These are phyloP conservation scores for Tiaroga cobitis DNA, from an alignment of 2,797 vertebrate species.

Conservation along the genomic window DNA sequence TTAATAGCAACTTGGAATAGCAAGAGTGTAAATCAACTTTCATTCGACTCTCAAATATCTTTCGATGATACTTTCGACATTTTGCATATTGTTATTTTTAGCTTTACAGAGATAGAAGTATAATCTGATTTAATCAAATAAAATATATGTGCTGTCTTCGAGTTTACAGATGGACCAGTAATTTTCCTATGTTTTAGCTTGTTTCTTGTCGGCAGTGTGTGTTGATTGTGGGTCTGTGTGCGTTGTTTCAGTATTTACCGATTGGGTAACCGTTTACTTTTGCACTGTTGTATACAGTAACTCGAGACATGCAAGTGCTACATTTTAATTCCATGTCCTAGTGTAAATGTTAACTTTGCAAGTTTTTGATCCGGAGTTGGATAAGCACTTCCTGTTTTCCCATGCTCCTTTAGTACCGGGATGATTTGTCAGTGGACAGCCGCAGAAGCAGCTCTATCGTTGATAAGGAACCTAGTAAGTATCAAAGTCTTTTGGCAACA, in stretches of 20 bases:
- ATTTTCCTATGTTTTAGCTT: background rate
- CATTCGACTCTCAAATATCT: background rate
- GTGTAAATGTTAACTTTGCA: slow-evolving; percentile 14
- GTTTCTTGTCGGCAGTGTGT: background rate
- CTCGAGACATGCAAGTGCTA: background rate
- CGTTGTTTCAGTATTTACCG: background rate
- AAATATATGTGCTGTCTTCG: background rate
- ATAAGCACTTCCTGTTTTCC: slow-evolving; percentile 28
- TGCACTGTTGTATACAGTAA: background rate
- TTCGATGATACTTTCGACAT: background rate
- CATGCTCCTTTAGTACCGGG: slow-evolving; percentile 81
- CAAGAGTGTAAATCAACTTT: background rate
- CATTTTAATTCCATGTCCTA: background rate
- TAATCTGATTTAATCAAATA: background rate
- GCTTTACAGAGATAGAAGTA: background rate
- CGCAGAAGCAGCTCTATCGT: slow-evolving; percentile 82
- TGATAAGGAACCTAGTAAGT: slow-evolving; percentile 88
- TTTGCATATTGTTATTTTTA: background rate
- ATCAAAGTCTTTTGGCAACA: background rate
- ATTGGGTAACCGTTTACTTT: background rate
- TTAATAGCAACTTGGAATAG: background rate
- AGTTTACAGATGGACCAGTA: background rate
- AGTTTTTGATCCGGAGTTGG: background rate
- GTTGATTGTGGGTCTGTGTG: background rate
- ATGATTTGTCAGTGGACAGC: slow-evolving; percentile 84